phyloP scores from a whole-genome alignment of 2,113 vertebrate species.

The Neolamprologus sp. region DNA sequence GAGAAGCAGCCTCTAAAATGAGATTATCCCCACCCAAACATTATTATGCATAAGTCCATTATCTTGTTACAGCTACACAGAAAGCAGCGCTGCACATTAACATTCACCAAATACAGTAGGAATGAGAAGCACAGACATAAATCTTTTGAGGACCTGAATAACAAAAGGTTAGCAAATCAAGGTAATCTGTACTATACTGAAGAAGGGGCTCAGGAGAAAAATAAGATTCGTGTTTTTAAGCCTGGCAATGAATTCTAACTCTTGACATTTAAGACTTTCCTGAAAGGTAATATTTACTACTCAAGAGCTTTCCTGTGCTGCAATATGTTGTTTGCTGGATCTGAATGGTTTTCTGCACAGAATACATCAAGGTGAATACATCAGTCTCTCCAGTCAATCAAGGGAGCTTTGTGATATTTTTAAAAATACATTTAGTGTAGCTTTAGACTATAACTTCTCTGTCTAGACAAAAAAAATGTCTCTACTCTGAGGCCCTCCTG shows the following conservation, averaged over 20 bases:
- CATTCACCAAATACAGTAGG: conserved; percentile 15
- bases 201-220: neutral
- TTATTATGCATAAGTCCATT: conserved; percentile 47
- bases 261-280: neutral
- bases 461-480: neutral
- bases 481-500: neutral
- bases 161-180: conserved; percentile 30
- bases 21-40: conserved; percentile 36
- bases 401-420: neutral
- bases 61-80: conserved; percentile 22
- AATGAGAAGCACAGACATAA: neutral
- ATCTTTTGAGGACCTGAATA: conserved; percentile 22
- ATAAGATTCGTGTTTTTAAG: neutral
- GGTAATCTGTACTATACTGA: neutral
- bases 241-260: neutral
- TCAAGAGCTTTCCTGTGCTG: neutral
- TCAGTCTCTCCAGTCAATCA: neutral
- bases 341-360: neutral
- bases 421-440: neutral
- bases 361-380: neutral
- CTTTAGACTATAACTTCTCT: neutral
- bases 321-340: neutral
- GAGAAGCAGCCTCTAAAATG: conserved; percentile 1
- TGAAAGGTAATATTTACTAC: neutral
- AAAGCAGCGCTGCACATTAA: conserved; percentile 28